Base-by-base conservation (phyloP, 2,888 invertebrate genomes). In the Melinopterus prodromus region DNA sequence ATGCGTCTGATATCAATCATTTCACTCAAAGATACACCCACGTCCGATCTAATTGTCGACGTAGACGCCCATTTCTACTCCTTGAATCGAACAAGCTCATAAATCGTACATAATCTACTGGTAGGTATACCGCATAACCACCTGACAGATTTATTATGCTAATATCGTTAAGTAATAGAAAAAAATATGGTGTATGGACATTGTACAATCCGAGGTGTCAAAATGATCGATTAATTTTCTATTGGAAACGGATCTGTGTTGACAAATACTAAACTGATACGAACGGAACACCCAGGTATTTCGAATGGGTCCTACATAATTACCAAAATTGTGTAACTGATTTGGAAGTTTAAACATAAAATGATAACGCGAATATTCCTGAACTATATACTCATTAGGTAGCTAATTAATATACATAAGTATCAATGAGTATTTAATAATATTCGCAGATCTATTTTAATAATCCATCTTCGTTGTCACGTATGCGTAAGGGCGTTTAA, bases 131-230 rank as follows among this genome's bases (percentile, higher is more conserved):
- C 26, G 26, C 26, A 26, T 26, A 53, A 53, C 53, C 53, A 53
- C 53, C 53, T 53, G 53, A 53, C 53, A 53, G 53, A 53, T 53
- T 53, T 53, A 53, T 53, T 53, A 53, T 53, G 53, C 53, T 53
- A 53, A 53, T 53, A 53, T 12, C 53, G 53, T 53, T 53, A 53
- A 53, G 53, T 53, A 53, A 53, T 53, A 53, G 9, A 53, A 53
- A 53, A 53, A 53, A 53, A 53, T 12, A 53, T 4, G 53, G 53
- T 53, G 53, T 26, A 26, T 26, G 26, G 1, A 26, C 26, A 26
- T 26, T 26, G 26, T 26, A 26, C 26, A 26, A 26, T 26, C 26
- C 26, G 26, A 26, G 26, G 26, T 53, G 53, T 53, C 53, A 53
- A 53, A 53, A 53, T 53, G 53, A 53, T 53, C 53, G 53, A 53